phyloP scores from a whole-genome alignment of 1,140 invertebrate species.

The Teleogryllus occipitalis region DNA sequence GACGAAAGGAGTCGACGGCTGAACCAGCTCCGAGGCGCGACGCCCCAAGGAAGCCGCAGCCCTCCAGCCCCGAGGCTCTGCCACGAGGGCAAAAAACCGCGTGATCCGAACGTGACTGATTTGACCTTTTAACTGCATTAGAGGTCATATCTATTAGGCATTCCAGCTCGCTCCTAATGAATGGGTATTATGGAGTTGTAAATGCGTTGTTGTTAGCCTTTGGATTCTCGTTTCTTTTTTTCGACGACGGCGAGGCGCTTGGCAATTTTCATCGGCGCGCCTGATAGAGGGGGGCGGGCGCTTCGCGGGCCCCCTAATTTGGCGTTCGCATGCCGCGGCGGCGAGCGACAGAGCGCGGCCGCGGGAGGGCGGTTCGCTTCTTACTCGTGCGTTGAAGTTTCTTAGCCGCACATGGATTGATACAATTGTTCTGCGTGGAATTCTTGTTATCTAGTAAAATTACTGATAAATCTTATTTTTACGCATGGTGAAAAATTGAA shows the following conservation, averaged over 20 bases:
- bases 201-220: conserved; percentile 4
- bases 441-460: too few relatives aligned
- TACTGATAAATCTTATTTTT: too few relatives aligned
- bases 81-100: not conserved
- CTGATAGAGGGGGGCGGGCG: not conserved
- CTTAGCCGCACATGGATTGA: not conserved
- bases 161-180: not conserved
- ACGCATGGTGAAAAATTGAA: too few relatives aligned
- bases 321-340: not conserved
- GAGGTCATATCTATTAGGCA: conserved; percentile 9
- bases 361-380: not conserved
- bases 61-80: too few relatives aligned
- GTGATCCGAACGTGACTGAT: not conserved
- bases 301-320: not conserved
- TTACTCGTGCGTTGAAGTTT: not conserved
- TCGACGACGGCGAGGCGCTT: not conserved
- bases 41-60: too few relatives aligned
- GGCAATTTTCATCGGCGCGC: not conserved
- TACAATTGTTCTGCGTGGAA: too few relatives aligned
- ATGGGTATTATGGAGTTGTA: not conserved
- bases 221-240: not conserved
- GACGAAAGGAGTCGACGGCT: too few relatives aligned
- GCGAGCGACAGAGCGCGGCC: not conserved
- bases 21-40: too few relatives aligned
- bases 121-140: conserved; percentile 13